A percentile compares a stretch with the other conserved stretches of the same genome.
Evolutionary conservation across 2,888 invertebrate species (phyloP).

Genomic region (Phaedon cochleariae): DNA sequence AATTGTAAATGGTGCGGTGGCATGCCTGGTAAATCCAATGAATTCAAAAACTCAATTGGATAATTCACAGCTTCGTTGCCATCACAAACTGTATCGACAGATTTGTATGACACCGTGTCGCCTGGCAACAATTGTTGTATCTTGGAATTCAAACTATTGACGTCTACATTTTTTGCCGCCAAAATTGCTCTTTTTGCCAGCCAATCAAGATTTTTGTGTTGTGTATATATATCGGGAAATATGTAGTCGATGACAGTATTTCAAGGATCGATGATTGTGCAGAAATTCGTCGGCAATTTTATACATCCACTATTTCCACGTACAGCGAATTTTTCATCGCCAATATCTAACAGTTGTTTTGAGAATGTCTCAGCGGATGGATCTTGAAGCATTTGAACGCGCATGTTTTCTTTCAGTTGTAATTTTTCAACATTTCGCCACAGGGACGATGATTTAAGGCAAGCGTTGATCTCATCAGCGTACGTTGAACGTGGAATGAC

Average conservation of each 20-base stretch:
- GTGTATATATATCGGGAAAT: not conserved
- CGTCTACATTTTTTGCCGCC: slow-evolving; percentile 32
- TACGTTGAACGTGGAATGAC: not conserved
- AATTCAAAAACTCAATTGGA: slow-evolving; percentile 35
- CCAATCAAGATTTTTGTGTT: not conserved
- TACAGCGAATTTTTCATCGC: slow-evolving; percentile 37
- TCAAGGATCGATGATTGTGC: not conserved
- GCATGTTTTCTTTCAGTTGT: slow-evolving; percentile 44
- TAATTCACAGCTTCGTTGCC: slow-evolving; percentile 36
- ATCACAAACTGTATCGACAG: slow-evolving; percentile 32
- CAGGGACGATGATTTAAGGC: not conserved
- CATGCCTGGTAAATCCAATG: too few species aligned
- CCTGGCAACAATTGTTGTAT: slow-evolving; percentile 33
- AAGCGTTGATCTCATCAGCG: slow-evolving; percentile 8
- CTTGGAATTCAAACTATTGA: slow-evolving; percentile 34
- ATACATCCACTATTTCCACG: too few species aligned
- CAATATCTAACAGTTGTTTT: slow-evolving; percentile 47
- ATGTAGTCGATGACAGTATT: not conserved
- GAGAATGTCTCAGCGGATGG: slow-evolving; percentile 44
- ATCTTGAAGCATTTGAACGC: slow-evolving; percentile 46
- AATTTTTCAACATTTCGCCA: slow-evolving; percentile 41
- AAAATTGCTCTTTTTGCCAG: not conserved
- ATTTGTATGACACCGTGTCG: slow-evolving; percentile 34
- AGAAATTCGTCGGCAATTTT: not conserved
- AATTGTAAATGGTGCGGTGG: too few species aligned